Evolutionary conservation across 2,113 vertebrate genomes (phyloP), one percentile per base, ranked within the genome.

Genomic region (Dendrocopos noguchii): DNA sequence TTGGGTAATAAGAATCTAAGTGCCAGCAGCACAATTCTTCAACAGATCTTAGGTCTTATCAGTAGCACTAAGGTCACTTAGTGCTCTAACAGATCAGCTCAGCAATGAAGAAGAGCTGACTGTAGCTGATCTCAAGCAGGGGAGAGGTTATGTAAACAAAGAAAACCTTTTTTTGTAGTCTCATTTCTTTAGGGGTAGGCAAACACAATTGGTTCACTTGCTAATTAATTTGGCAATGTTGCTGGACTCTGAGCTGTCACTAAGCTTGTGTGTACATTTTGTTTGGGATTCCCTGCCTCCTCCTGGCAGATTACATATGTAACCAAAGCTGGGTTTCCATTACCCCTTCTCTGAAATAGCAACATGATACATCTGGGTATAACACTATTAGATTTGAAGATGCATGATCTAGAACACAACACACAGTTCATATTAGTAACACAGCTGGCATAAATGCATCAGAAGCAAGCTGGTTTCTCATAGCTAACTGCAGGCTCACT

Each of bases 171-270:
- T 67, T 67, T 28, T 65, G 34, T 52, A 80, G 68, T 39, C 61
- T 75, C 29, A 65, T 65, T 92, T 86, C 80, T 87, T 85, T 87
- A 39, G 80, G 39, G 16, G 47, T 47, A 65, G 31, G 61, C 72
- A 90, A 91, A 81, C 74, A 83, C 65, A 75, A 18, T 13, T 74
- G 68, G 80, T 88, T 92, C 91, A 72, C 81, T 91, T 87, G 68
- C 53, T 92, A 67, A 80, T 94, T 84, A 70, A 78, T 75, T 85
- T 85, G 59, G 44, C 78, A 74, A 46, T 76, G 85, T 71, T 91
- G 79, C 76, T 95, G 94, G 73, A 95, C 93, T 91, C 87, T 89
- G 85, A 92, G 87, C 91, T 94, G 75, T 52, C 78, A 59, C 59
- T 89, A 91, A 84, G 39, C 84, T 59, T 65, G 42, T 33, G 27